phyloP scores from a whole-genome alignment of 2,113 vertebrate genomes.

The Gavialis gangeticus region DNA sequence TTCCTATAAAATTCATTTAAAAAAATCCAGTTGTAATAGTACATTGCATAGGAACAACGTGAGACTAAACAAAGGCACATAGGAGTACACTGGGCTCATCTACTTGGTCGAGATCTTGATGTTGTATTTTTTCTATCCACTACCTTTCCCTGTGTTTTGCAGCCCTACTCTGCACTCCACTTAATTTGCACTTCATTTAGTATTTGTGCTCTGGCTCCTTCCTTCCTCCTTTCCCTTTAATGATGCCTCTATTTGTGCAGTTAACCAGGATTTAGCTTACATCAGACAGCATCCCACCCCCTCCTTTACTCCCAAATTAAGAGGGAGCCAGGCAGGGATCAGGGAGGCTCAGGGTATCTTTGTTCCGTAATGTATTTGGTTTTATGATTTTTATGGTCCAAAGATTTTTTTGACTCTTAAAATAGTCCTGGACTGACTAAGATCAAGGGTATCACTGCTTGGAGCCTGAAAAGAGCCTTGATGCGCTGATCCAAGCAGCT shows the following conservation, averaged over 20 bases:
- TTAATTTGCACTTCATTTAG: rapidly evolving
- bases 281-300: not conserved
- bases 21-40: not conserved
- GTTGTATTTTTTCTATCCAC: not conserved
- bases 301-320: not conserved
- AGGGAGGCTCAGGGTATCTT: not conserved
- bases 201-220: not conserved
- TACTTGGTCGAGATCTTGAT: rapidly evolving
- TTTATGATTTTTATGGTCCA: rapidly evolving
- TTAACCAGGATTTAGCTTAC: not conserved
- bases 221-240: not conserved
- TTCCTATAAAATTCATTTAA: not conserved
- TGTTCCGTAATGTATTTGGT: not conserved
- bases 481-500: rapidly evolving
- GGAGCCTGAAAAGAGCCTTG: rapidly evolving
- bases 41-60: rapidly evolving
- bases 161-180: rapidly evolving
- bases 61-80: not conserved
- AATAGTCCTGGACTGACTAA: rapidly evolving
- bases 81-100: not conserved
- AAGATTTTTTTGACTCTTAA: not conserved
- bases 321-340: not conserved
- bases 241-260: not conserved
- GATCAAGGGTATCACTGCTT: rapidly evolving
- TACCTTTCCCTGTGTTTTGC: rapidly evolving